These are phyloP conservation scores for Neria commutata DNA, from an alignment of 2,888 invertebrate genomes.

Conservation along the genomic window DNA sequence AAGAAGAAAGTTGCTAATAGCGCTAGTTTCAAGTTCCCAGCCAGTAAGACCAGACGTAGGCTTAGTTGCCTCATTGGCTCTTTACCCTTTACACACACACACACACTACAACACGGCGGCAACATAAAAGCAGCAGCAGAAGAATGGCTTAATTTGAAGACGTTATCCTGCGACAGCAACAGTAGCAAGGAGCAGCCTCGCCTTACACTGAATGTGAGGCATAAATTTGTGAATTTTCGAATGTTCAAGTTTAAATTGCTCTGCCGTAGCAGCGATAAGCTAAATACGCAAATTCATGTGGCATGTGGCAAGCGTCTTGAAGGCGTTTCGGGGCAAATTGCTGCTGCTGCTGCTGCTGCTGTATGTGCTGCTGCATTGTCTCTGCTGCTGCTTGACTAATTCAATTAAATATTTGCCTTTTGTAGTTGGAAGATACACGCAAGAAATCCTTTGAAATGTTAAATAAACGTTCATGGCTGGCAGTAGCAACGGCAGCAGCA, in stretches of 20 bases:
- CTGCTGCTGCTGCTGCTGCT: constrained; percentile 6
- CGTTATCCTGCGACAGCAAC: too few species aligned
- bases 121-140: too few species aligned
- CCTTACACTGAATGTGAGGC: too few species aligned
- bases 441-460: constrained; percentile 19
- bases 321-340: background rate
- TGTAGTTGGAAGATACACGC: constrained; percentile 38
- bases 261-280: background rate
- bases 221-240: background rate
- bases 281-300: background rate
- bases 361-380: constrained; percentile 15
- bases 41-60: too few species aligned
- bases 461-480: constrained; percentile 29
- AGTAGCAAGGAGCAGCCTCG: too few species aligned
- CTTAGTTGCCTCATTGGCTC: too few species aligned
- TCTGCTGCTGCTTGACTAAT: constrained; percentile 45
- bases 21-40: too few species aligned
- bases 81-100: too few species aligned
- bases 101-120: too few species aligned
- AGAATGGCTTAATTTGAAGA: too few species aligned
- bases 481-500: too few species aligned
- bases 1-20: too few species aligned
- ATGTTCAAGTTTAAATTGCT: background rate
- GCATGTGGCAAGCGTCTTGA: background rate
- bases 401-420: constrained; percentile 53